Conservation (phyloP, 30 jellyfish, hydroid and myxozoan species). For the Catostylus mosaicus region DNA sequence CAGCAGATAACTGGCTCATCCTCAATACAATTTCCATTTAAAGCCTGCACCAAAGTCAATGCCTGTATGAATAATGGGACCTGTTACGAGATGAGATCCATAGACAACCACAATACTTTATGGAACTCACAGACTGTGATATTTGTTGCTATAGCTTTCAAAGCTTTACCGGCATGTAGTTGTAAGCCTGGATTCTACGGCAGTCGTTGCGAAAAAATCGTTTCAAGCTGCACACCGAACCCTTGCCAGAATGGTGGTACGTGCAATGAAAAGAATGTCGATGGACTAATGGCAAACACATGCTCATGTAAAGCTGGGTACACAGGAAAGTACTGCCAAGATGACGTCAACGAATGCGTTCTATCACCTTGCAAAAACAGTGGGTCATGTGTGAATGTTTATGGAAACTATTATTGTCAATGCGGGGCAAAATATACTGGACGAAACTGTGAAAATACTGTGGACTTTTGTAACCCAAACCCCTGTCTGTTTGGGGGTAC, state of each 20-base stretch:
- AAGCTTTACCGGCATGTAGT: slow-evolving; percentile 43
- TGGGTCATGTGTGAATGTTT: slow-evolving; percentile 56
- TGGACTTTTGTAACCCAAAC: slow-evolving; percentile 66
- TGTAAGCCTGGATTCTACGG: slow-evolving; percentile 87
- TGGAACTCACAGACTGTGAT: slow-evolving; percentile 41
- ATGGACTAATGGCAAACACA: neutral
- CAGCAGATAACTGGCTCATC: slow-evolving; percentile 29
- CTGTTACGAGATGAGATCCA: slow-evolving; percentile 27
- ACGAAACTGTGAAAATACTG: slow-evolving; percentile 51
- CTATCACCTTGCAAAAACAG: slow-evolving; percentile 55
- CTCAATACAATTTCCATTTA: slow-evolving; percentile 4
- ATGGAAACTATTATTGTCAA: slow-evolving; percentile 52
- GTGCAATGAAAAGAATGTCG: slow-evolving; percentile 28
- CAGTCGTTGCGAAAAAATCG: slow-evolving; percentile 53
- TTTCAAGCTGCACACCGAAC: slow-evolving; percentile 61
- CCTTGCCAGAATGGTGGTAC: slow-evolving; percentile 81
- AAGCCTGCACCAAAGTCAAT: slow-evolving; percentile 18
- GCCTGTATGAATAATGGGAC: slow-evolving; percentile 46
- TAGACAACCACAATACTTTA: slow-evolving; percentile 9
- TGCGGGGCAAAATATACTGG: slow-evolving; percentile 72
- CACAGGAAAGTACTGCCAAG: slow-evolving; percentile 79
- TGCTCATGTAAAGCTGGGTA: slow-evolving; percentile 66
- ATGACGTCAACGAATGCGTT: slow-evolving; percentile 72
- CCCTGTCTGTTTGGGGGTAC: slow-evolving; percentile 70
- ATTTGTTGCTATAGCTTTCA: slow-evolving; percentile 59